Base-by-base conservation (phyloP, 2,888 invertebrate genomes). In the Aspidiotus rigidus region DNA sequence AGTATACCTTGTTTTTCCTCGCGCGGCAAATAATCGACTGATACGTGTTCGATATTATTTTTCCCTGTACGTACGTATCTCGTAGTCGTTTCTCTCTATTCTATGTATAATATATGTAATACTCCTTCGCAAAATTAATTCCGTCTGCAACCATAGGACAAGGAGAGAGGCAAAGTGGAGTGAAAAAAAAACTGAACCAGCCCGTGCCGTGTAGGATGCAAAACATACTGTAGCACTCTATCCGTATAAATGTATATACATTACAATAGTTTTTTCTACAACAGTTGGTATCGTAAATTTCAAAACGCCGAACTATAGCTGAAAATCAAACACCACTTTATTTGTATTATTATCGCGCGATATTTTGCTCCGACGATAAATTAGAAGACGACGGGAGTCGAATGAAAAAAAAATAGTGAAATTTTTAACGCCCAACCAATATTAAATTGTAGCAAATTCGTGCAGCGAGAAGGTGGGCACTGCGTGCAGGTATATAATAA, bases 271-370 rank as follows among this genome's bases (percentile, higher is more conserved):
- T 49, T 28, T 28, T 28, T 28, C 28, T 28, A 49, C 11, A 11
- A 49, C 49, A 49, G 49, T 49, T 49, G 49, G 49, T 49, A 49
- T 49, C 49, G 49, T 49, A 49, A 49, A 49, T 49, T 49, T 49
- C 49, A 49, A 28, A 49, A 49, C 49, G 49, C 49, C 49, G n/a
- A 49, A 49, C 49, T 49, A 49, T 11, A 28, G 11, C n/a, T 49
- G n/a, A 49, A 49, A 49, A 49, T 49, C 49, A 49, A 49, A 49
- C 49, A 49, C 49, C 11, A 28, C 5, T 28, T 28, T 28, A 28
- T 28, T 28, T 28, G 28, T 28, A 28, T 28, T 28, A 28, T 28
- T 28, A 28, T 28, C 28, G 28, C 28, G 28, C 28, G 28, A 28
- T 28, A 28, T 28, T 28, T 28, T 28, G 28, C 28, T 28, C 1